Evolutionary conservation across 1,140 invertebrate species (phyloP), one percentile per base, ranked within the genome.

Genomic region (Drosophila leontia): DNA sequence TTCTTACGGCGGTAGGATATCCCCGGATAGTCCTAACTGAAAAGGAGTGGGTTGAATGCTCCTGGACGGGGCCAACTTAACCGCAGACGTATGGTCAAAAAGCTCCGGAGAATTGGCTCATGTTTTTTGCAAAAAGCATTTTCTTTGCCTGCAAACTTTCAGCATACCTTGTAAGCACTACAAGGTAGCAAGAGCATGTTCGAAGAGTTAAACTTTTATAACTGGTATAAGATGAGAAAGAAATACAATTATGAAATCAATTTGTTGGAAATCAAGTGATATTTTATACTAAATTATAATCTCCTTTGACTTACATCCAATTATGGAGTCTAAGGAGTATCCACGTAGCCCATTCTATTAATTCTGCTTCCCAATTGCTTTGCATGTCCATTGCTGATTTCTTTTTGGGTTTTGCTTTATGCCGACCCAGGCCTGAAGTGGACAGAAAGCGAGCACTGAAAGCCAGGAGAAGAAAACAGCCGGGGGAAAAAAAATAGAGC

Each of bases 11-110:
- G 15, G 11, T 32, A n/a, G 35, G 9, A 26, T 56, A 56, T 56
- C 19, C 35, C 53, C 15, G 64, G 34, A 39, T 53, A 32, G 48
- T 23, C 42, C 32, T 32, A 41, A 23, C 23, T 47, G 57, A 23
- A 62, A 26, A 26, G 53, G 35, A 39, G 53, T 61, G 42, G 67
- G 62, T 64, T 71, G 81, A 63, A 62, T 74, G 57, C 47, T 61
- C 45, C 50, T 69, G 68, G 62, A 37, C 69, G 65, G 57, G 65
- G 53, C 78, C 63, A 88, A 88, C 84, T 80, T 87, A 87, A 87
- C 84, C 84, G 69, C 84, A 87, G 84, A 87, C 84, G 80, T 87
- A 87, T 88, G 84, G 84, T 88, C 80, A 78, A 68, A 88, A 88
- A 64, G 68, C 84, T 78, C 84, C n/a, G 34, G 84, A 87, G 84